A percentile compares a stretch with the other conserved stretches of the same genome.
Evolutionary conservation across 1,140 invertebrate species (phyloP).

Genomic region (Amphibalanus amphitrite): DNA sequence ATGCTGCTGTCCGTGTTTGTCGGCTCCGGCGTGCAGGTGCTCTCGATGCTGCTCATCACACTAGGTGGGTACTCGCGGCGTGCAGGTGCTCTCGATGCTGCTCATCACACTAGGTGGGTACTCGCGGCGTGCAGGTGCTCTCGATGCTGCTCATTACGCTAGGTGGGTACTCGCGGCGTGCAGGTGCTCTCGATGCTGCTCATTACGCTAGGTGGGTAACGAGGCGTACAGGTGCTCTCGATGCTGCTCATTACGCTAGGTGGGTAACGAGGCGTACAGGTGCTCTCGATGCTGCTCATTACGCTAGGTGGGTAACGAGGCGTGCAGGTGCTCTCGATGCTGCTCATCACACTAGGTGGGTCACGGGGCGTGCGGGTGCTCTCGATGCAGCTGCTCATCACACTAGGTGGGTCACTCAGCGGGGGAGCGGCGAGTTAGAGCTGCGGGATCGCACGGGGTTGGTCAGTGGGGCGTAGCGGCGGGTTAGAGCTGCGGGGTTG

Average conservation of each 20-base stretch:
- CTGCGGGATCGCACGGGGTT: too few species aligned
- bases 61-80: conserved; percentile 23
- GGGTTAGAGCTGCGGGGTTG: too few species aligned
- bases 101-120: conserved; percentile 37
- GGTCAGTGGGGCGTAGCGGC: too few species aligned
- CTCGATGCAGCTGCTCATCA: conserved; percentile 41
- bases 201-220: background rate
- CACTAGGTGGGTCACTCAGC: conserved; percentile 26
- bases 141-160: background rate
- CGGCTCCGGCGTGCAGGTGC: conserved; percentile 84
- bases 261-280: conserved; percentile 5
- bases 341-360: background rate
- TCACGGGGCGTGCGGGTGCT: conserved; percentile 63
- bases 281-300: conserved; percentile 40
- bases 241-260: conserved; percentile 40
- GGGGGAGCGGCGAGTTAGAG: too few species aligned
- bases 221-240: conserved; percentile 66
- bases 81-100: conserved; percentile 31
- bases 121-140: conserved; percentile 20
- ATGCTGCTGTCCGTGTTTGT: conserved; percentile 90
- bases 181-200: conserved; percentile 14
- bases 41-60: conserved; percentile 42
- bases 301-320: conserved; percentile 37
- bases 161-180: conserved; percentile 11
- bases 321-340: conserved; percentile 50